Base-by-base conservation (phyloP, 2,888 invertebrate species). In the Dicycla oo region DNA sequence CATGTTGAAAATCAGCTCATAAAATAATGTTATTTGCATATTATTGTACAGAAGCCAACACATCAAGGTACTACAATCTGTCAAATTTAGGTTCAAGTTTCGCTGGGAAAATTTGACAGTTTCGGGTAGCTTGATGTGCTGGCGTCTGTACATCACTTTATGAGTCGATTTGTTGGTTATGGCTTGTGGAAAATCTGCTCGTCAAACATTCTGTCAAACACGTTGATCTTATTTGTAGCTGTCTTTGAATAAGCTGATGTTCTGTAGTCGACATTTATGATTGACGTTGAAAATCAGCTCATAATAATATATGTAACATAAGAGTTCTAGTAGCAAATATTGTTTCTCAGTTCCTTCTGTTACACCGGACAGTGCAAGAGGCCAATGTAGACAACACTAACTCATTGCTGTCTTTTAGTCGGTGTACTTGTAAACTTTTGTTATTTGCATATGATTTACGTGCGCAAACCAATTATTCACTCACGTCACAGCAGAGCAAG, bases 381-480 rank as follows among this genome's bases (percentile, higher is more conserved):
- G 62, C 68, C 40, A 80, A 66, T n/a, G 51, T 30, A 61, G 64
- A 64, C 51, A 63, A 38, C 47, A 56, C 30, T 79, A 61, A 61
- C 60, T 64, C 67, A 65, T 15, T 79, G 40, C 53, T 67, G 43
- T 71, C 66, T 78, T 60, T 45, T 45, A 62, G 62, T 30, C 34
- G 8, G 13, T 26, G 58, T 63, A 57, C 53, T 56, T 68, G 80
- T 72, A 63, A 61, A 71, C 49, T 76, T 73, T 76, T 75, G 78
- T 82, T 78, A 53, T 69, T 85, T 67, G 49, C 58, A 26, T 68
- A 54, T 73, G 77, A 86, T 85, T 80, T 86, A 80, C 75, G 66
- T 38, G 71, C 58, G 73, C 80, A 76, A 80, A 79, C 73, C 87
- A 86, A 87, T 86, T 87, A 87, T 86, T 86, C 86, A 81, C 65